A percentile compares a stretch with the other conserved stretches of the same genome.
These are phyloP conservation scores for Unio pictorum DNA, from an alignment of 2,888 invertebrate species.

Conservation along the genomic window DNA sequence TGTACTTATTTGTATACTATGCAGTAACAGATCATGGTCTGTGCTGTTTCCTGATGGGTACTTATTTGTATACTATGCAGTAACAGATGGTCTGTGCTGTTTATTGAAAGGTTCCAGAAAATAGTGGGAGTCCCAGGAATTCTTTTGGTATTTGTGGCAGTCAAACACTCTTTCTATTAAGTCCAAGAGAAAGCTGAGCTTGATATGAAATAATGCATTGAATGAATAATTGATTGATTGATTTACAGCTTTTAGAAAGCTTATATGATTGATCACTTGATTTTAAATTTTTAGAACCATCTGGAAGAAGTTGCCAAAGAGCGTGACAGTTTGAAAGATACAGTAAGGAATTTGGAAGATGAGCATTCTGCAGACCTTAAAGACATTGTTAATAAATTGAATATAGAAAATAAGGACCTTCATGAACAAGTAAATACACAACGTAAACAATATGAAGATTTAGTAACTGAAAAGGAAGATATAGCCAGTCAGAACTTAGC, in stretches of 20 bases:
- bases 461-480: conserved; percentile 45
- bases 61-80: too few relatives aligned
- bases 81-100: too few relatives aligned
- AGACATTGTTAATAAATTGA: conserved; percentile 53
- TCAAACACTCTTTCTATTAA: too few relatives aligned
- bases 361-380: conserved; percentile 39
- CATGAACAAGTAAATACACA: conserved; percentile 37
- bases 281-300: conserved; percentile 29
- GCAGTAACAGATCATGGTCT: too few relatives aligned
- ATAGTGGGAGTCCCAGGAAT: too few relatives aligned
- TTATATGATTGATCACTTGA: not conserved
- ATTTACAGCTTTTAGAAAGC: not conserved
- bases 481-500: conserved; percentile 48
- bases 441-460: conserved; percentile 40
- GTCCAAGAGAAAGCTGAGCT: too few relatives aligned
- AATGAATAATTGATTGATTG: too few relatives aligned
- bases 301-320: conserved; percentile 44
- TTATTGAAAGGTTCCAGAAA: too few relatives aligned
- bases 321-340: conserved; percentile 43
- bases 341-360: conserved; percentile 33
- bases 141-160: too few relatives aligned
- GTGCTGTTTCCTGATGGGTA: too few relatives aligned
- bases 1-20: too few relatives aligned
- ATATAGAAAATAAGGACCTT: conserved; percentile 46
- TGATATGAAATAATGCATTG: too few relatives aligned